Percentiles rank a stretch among this genome's conserved stretches.
phyloP scores from a whole-genome alignment of 2,888 invertebrate genomes.

The Orchestes rusci region DNA sequence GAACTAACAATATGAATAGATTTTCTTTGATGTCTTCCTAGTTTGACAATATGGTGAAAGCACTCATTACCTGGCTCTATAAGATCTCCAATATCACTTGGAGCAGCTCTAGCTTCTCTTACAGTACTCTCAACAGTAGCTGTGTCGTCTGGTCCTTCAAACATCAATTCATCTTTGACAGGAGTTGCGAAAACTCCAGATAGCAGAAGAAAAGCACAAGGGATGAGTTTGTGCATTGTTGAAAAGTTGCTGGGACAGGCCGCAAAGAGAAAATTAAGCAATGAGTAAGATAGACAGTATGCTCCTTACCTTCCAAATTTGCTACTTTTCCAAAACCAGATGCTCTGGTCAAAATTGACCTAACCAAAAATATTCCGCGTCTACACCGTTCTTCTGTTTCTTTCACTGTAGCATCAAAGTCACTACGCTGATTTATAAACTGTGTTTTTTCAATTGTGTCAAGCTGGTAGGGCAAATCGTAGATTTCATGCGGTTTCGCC shows the following conservation, averaged over 20 bases:
- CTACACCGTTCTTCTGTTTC: slow-evolving; percentile 3
- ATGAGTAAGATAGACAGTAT: no score
- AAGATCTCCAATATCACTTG: slow-evolving; percentile 36
- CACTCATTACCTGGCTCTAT: slow-evolving; percentile 34
- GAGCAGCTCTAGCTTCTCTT: slow-evolving; percentile 51
- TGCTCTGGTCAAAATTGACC: slow-evolving; percentile 11
- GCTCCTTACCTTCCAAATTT: no score
- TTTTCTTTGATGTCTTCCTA: no score
- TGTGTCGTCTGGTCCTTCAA: slow-evolving; percentile 45
- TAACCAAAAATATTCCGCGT: slow-evolving; percentile 3
- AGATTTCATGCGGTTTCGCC: slow-evolving; percentile 21
- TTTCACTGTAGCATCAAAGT: slow-evolving; percentile 9
- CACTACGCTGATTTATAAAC: slow-evolving; percentile 17
- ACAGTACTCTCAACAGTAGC: slow-evolving; percentile 52
- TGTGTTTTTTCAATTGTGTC: slow-evolving; percentile 11
- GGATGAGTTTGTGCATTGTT: slow-evolving; percentile 12
- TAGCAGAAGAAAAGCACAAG: slow-evolving; percentile 2
- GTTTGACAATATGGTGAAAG: no score
- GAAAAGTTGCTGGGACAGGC: slow-evolving; percentile 1
- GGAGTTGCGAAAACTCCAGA: slow-evolving; percentile 10
- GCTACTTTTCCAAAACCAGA: no score
- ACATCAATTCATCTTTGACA: slow-evolving; percentile 20
- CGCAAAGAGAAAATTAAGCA: no score
- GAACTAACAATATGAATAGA: no score
- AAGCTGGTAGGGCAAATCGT: slow-evolving; percentile 16